phyloP scores from a whole-genome alignment of 2,797 vertebrate species.

The Ara ararauna region DNA sequence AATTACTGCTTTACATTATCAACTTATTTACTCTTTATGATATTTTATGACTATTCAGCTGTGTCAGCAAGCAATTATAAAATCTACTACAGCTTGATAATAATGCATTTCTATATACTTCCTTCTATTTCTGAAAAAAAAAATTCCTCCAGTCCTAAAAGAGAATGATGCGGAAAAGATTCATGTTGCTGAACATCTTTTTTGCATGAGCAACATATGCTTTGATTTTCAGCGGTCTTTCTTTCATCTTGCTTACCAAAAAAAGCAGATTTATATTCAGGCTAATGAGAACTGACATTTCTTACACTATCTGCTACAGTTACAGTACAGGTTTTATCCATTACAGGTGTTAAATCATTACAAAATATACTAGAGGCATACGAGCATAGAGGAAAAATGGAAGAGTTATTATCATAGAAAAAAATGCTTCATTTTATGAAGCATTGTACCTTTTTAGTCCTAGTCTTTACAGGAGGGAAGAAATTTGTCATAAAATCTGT shows the following conservation, averaged over 20 bases:
- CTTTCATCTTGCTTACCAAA: constrained; percentile 46
- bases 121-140: constrained; percentile 2
- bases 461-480: not conserved
- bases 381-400: constrained; percentile 43
- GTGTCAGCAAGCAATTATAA: constrained; percentile 75
- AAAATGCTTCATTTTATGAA: constrained; percentile 17
- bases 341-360: constrained; percentile 57
- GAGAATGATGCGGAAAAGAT: not conserved
- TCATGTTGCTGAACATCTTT: constrained; percentile 23
- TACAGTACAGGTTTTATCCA: constrained; percentile 57
- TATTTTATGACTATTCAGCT: constrained; percentile 72
- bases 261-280: constrained; percentile 71
- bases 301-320: constrained; percentile 29
- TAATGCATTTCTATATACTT: not conserved
- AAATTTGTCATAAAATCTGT: constrained; percentile 39
- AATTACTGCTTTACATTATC: constrained; percentile 79
- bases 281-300: constrained; percentile 76
- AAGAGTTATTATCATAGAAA: constrained; percentile 32
- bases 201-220: constrained; percentile 69
- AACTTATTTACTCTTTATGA: constrained; percentile 76
- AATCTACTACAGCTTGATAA: constrained; percentile 46
- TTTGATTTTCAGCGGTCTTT: constrained; percentile 51
- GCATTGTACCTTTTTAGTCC: constrained; percentile 9
- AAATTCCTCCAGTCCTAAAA: not conserved
- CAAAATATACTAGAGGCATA: constrained; percentile 46